These are phyloP conservation scores for Trissonchulus latispiculum DNA, from an alignment of 2,888 invertebrate species.

Conservation along the genomic window DNA sequence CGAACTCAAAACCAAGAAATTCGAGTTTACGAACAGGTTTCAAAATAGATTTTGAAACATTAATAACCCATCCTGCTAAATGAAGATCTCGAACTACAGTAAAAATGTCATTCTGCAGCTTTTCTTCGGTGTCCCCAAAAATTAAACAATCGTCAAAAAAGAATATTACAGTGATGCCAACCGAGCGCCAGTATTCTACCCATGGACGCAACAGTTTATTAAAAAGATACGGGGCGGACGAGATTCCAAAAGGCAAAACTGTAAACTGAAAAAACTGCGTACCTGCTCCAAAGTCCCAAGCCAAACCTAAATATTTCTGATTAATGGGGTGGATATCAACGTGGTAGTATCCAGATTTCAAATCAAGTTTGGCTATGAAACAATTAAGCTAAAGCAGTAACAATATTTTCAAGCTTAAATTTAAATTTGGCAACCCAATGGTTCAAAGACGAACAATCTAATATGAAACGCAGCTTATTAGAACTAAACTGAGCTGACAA, in stretches of 20 bases:
- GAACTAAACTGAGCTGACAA: not conserved
- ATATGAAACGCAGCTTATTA: not conserved
- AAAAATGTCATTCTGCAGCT: not conserved
- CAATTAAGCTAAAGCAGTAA: not conserved
- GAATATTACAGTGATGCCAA: not conserved
- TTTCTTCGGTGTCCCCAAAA: no score
- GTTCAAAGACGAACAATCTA: not conserved
- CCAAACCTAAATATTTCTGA: not conserved
- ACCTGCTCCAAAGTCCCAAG: not conserved
- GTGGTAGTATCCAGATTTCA: conserved; percentile 4
- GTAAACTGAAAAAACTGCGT: not conserved
- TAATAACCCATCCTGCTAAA: not conserved
- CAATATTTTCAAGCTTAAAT: not conserved
- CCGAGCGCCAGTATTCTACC: not conserved
- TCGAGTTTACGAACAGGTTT: not conserved
- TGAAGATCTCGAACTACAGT: not conserved
- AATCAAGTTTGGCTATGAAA: conserved; percentile 5
- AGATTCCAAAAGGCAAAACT: conserved; percentile 9
- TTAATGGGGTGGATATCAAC: not conserved
- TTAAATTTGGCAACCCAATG: not conserved
- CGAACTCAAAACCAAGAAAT: not conserved
- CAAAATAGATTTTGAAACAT: not conserved
- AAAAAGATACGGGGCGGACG: conserved; percentile 1
- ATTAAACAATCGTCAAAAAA: conserved; percentile 8
- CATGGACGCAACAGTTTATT: not conserved